These are phyloP conservation scores for Ciona savignyi DNA, from an alignment of 23 tunicate genomes.

Conservation along the genomic window DNA sequence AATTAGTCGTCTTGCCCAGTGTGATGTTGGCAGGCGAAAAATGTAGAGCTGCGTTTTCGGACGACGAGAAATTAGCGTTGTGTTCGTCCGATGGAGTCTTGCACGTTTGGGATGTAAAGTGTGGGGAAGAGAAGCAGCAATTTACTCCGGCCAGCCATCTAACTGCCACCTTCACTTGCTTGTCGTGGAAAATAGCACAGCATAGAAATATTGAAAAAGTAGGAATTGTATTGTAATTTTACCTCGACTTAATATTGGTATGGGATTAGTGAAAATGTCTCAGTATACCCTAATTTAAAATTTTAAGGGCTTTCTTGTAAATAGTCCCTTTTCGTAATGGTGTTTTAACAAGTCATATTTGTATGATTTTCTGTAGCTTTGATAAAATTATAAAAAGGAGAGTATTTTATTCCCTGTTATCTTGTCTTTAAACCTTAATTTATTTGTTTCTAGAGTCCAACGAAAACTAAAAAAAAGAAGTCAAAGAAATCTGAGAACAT, in stretches of 20 bases:
- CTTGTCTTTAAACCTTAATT: too few species aligned
- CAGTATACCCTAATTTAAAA: too few species aligned
- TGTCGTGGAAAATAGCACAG: slow-evolving; percentile 69
- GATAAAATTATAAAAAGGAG: too few species aligned
- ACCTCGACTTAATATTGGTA: too few species aligned
- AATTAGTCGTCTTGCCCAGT: too few species aligned
- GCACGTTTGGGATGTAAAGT: slow-evolving; percentile 70
- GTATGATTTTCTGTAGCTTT: too few species aligned
- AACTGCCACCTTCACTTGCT: slow-evolving; percentile 77
- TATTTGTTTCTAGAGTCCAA: neutral
- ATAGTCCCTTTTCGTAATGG: too few species aligned
- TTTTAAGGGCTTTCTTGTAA: too few species aligned
- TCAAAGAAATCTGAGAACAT: slow-evolving; percentile 2
- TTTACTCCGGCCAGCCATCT: slow-evolving; percentile 87
- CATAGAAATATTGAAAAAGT: neutral
- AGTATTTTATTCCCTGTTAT: too few species aligned
- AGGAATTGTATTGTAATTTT: too few species aligned
- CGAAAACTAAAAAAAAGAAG: slow-evolving; percentile 12
- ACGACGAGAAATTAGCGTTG: slow-evolving; percentile 40
- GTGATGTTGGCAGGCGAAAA: neutral
- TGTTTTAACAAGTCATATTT: too few species aligned
- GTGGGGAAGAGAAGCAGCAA: slow-evolving; percentile 38
- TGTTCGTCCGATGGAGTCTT: slow-evolving; percentile 62
- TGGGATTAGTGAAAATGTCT: too few species aligned
- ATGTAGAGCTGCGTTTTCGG: slow-evolving; percentile 17